Conservation (phyloP, 1,140 invertebrate genomes). For the Melanaphis sacchari region DNA sequence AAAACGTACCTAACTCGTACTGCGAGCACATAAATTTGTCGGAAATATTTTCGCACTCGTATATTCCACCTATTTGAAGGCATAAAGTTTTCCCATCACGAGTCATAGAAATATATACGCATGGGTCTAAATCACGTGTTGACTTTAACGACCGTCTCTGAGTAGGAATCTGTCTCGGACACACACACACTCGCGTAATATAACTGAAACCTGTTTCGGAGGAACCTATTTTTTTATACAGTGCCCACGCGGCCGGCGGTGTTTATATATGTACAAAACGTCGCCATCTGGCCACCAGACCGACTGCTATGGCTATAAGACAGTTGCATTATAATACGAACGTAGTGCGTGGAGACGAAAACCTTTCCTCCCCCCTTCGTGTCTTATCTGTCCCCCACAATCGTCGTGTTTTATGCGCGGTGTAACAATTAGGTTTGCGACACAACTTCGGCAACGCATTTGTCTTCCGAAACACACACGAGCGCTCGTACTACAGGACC, state of each 20-base stretch:
- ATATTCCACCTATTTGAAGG: neutral
- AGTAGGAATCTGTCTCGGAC: neutral
- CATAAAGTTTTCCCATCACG: neutral
- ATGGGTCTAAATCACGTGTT: conserved; percentile 25
- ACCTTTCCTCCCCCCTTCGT: neutral
- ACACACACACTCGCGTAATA: neutral
- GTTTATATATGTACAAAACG: conserved; percentile 13
- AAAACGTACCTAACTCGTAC: neutral
- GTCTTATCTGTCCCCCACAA: conserved; percentile 20
- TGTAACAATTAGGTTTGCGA: conserved; percentile 31
- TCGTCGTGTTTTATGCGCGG: conserved; percentile 17
- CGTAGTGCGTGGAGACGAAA: neutral
- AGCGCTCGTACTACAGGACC: neutral
- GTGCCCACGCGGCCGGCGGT: neutral
- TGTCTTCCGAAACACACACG: conserved; percentile 8
- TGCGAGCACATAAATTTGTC: neutral
- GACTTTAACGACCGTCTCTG: conserved; percentile 49
- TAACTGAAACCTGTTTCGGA: conserved; percentile 39
- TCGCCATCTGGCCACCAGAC: conserved; percentile 41
- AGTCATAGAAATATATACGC: neutral
- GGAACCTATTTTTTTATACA: conserved; percentile 5
- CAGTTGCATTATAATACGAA: neutral
- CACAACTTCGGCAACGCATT: conserved; percentile 34
- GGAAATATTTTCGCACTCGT: neutral
- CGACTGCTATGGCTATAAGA: neutral